These are phyloP conservation scores for Spea bombifrons DNA, from an alignment of 2,113 vertebrate genomes.

Conservation along the genomic window DNA sequence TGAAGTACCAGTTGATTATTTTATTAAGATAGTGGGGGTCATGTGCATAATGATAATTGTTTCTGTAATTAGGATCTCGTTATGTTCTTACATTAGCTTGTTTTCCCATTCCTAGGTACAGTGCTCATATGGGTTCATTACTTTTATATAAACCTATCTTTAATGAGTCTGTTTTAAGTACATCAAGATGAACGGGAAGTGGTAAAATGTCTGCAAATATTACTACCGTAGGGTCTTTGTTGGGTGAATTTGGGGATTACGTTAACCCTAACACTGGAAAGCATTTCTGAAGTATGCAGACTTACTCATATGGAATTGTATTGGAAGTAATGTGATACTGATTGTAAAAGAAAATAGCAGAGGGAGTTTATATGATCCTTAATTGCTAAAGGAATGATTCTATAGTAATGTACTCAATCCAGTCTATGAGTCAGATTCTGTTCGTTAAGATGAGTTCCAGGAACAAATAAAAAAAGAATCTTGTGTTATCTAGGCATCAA, in stretches of 20 bases:
- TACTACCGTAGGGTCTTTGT: background rate
- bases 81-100: background rate
- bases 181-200: slow-evolving; percentile 16
- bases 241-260: slow-evolving; percentile 6
- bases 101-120: background rate
- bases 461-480: too few relatives aligned
- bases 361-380: too few relatives aligned
- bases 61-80: background rate
- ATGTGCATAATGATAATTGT: background rate
- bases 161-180: background rate
- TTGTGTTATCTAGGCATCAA: too few relatives aligned
- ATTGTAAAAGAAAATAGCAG: background rate
- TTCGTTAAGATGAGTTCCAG: too few relatives aligned
- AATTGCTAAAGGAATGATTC: too few relatives aligned
- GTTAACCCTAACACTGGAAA: background rate
- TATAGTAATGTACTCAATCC: too few relatives aligned
- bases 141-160: slow-evolving; percentile 1
- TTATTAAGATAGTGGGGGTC: slow-evolving; percentile 2
- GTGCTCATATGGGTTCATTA: slow-evolving; percentile 2
- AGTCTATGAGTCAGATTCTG: too few relatives aligned
- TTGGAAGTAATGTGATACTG: background rate
- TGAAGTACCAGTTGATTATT: slow-evolving; percentile 8
- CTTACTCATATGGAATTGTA: background rate
- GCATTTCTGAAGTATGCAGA: background rate
- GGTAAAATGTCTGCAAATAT: background rate